Evolutionary conservation across 2,888 invertebrate genomes (phyloP), one percentile per base, ranked within the genome.

Genomic region (Acanthoscelides obtectus): DNA sequence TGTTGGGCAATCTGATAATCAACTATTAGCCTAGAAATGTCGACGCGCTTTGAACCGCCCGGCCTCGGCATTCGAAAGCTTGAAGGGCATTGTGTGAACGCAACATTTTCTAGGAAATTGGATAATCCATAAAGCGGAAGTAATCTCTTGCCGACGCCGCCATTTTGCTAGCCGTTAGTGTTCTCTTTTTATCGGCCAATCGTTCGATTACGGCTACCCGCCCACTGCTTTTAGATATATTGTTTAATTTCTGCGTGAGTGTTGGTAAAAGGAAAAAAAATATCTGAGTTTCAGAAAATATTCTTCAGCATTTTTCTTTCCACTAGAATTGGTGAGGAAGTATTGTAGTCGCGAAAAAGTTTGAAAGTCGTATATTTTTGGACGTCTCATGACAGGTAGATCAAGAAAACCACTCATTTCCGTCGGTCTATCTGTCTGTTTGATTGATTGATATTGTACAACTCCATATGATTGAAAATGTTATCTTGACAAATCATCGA

Each of bases 101-200:
- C 45, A 45, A 66, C 66, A 66, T 66, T 66, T 66, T 66, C 66
- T 66, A 66, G 66, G 66, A 66, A 66, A 66, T 66, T 66, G 66
- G 66, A 66, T 66, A 66, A 66, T 66, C 66, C 66, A 66, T 66
- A 66, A 66, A 66, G 66, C 66, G 66, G 66, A 66, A 66, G 66
- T 22, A 66, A 66, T 66, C 66, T 22, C 66, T 66, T 45, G 45
- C 45, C 45, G 45, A 12, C 45, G 45, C 45, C 45, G 45, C 45
- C 45, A 45, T 45, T 45, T 45, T 45, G 17, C 45, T 12, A 45
- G 45, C 12, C 45, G 45, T 1, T 45, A 12, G 45, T n/a, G 45
- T 12, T 45, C 12, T 45, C n/a, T 45, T 45, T 45, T 45, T 45
- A 45, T 45, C 45, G 8, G 17, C 45, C 45, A 45, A 12, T 17